A percentile compares a stretch with the other conserved stretches of the same genome.
Conservation (phyloP, 1,140 invertebrate species). For the Panagrolaimus sp. region DNA sequence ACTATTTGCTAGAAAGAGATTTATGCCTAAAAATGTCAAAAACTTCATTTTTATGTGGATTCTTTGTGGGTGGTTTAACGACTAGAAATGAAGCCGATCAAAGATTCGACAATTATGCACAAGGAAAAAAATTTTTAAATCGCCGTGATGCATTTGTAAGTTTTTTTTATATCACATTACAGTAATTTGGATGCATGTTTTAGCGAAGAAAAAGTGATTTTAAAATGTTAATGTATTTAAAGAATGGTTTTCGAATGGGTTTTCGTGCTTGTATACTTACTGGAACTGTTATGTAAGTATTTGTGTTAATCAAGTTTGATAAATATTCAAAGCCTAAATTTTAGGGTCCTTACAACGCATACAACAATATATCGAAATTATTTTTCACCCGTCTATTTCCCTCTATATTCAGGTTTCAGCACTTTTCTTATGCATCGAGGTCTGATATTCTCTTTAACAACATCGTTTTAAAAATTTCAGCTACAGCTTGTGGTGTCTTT, state of each 20-base stretch:
- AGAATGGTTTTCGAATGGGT: slow-evolving; percentile 1
- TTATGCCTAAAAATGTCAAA: not conserved
- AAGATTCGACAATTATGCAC: not conserved
- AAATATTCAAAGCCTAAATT: not conserved
- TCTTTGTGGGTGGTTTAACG: not conserved
- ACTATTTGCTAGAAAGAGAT: not conserved
- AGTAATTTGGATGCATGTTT: too few relatives aligned
- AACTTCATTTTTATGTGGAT: not conserved
- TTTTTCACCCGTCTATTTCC: not conserved
- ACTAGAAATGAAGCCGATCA: not conserved
- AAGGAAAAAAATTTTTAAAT: slow-evolving; percentile 5
- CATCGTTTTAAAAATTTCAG: not conserved
- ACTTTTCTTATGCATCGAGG: slow-evolving; percentile 7
- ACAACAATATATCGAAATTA: not conserved
- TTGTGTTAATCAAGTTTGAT: not conserved
- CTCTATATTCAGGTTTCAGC: slow-evolving; percentile 4
- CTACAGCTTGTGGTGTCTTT: slow-evolving; percentile 6
- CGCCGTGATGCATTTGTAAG: not conserved
- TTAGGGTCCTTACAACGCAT: slow-evolving; percentile 4
- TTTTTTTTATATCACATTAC: too few relatives aligned
- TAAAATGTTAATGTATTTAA: not conserved
- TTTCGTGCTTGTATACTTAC: not conserved
- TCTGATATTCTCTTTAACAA: slow-evolving; percentile 11
- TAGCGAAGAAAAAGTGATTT: not conserved
- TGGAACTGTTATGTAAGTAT: slow-evolving; percentile 10